Evolutionary conservation across 2,797 vertebrate species (phyloP).

Genomic region (Scarus forsteni): DNA sequence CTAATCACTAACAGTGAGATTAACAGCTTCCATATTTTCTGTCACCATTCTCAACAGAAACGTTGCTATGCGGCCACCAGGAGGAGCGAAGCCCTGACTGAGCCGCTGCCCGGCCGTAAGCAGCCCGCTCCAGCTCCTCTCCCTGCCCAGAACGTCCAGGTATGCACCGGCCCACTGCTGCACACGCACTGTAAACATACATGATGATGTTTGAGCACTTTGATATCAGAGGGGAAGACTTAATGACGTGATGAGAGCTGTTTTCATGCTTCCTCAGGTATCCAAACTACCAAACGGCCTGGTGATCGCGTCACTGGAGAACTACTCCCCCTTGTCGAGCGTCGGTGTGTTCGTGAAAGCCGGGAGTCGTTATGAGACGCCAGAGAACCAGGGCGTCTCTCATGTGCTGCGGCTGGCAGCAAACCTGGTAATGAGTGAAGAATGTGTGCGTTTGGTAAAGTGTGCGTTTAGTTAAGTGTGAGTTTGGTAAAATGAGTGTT

Average conservation of each 20-base stretch:
- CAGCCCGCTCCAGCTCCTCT: conserved; percentile 27
- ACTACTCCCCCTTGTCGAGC: conserved; percentile 89
- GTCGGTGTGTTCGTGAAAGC: conserved; percentile 93
- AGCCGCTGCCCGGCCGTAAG: conserved; percentile 54
- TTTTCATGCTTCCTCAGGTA: conserved; percentile 62
- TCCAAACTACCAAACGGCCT: conserved; percentile 93
- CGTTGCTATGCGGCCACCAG: conserved; percentile 78
- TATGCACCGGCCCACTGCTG: conserved; percentile 26
- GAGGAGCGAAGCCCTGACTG: conserved; percentile 63
- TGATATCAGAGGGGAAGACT: too few species aligned
- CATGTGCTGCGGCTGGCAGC: conserved; percentile 92
- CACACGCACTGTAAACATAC: neutral
- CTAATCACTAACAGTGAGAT: too few species aligned
- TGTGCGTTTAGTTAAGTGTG: too few species aligned
- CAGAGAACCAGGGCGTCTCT: conserved; percentile 87
- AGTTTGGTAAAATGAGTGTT: too few species aligned
- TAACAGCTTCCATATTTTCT: too few species aligned
- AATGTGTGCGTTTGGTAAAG: conserved; percentile 18
- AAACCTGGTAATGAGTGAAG: conserved; percentile 85
- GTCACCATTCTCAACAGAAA: conserved; percentile 64
- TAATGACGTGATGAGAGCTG: neutral
- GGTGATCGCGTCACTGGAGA: conserved; percentile 92
- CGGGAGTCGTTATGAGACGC: conserved; percentile 90
- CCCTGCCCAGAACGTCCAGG: conserved; percentile 77
- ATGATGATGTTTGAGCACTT: too few species aligned